Percentiles rank a stretch among this genome's conserved stretches.
Conservation (phyloP, 2,113 vertebrate species). For the Saccopteryx bilineata region DNA sequence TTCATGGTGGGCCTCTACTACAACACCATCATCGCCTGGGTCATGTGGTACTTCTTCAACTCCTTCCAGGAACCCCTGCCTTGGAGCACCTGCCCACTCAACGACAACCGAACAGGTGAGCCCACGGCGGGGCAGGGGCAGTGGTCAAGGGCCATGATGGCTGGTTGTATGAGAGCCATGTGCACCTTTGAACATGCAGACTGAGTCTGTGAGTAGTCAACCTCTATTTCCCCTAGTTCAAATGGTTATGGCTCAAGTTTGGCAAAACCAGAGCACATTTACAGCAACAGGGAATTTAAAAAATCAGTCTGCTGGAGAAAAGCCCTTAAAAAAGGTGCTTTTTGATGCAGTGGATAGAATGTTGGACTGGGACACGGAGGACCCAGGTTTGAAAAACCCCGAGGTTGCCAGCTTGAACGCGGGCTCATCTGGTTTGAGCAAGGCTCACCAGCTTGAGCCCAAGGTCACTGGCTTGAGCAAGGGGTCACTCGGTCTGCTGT, state of each 20-base stretch:
- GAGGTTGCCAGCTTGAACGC: too few relatives aligned
- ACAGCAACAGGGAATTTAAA: too few relatives aligned
- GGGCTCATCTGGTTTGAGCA: too few relatives aligned
- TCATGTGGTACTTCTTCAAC: conserved; percentile 99
- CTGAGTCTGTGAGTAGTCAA: rapidly evolving
- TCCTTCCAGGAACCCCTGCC: conserved; percentile 96
- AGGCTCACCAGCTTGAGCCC: too few relatives aligned
- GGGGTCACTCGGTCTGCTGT: too few relatives aligned
- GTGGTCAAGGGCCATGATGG: not conserved
- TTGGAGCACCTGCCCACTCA: conserved; percentile 93
- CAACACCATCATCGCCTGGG: conserved; percentile 95
- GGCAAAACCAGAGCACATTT: too few relatives aligned
- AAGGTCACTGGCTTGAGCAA: too few relatives aligned
- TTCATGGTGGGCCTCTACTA: conserved; percentile 94
- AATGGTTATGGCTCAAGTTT: rapidly evolving
- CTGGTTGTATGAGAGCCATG: not conserved
- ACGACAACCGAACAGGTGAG: conserved; percentile 90
- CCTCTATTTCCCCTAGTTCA: too few relatives aligned
- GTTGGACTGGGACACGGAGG: too few relatives aligned
- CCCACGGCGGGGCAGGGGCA: rapidly evolving
- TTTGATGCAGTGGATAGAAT: too few relatives aligned
- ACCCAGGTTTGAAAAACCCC: too few relatives aligned
- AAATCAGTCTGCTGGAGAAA: not conserved
- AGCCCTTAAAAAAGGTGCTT: not conserved
- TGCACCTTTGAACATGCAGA: not conserved